Conservation (phyloP, 2,113 vertebrate species). For the Ellobius talpinus region DNA sequence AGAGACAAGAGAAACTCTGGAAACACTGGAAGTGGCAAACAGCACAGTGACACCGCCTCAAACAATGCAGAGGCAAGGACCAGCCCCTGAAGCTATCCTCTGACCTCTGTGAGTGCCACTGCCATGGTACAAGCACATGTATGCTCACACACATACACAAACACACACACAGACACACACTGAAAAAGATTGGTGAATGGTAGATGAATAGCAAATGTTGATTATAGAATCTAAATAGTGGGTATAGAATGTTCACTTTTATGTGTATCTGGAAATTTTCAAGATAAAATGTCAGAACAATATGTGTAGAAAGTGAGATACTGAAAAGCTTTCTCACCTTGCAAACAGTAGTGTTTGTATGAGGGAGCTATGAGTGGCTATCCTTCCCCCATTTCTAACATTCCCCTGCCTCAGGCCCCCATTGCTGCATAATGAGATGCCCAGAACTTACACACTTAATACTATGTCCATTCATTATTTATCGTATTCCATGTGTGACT, state of each 20-base stretch:
- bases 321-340: background rate
- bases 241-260: background rate
- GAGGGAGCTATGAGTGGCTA: background rate
- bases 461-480: background rate
- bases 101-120: no score
- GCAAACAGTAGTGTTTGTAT: background rate
- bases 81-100: background rate
- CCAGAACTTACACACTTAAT: background rate
- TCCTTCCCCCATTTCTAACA: background rate
- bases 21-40: background rate
- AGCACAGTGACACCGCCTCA: background rate
- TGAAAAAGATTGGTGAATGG: background rate
- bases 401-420: background rate
- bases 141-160: background rate
- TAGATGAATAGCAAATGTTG: background rate
- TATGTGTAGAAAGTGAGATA: background rate
- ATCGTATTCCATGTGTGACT: background rate
- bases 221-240: background rate
- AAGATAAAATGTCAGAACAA: background rate
- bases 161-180: background rate
- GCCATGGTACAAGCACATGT: background rate
- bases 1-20: background rate
- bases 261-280: background rate
- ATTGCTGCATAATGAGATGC: background rate
- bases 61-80: no score